Base-by-base conservation (phyloP, 2,113 vertebrate genomes). In the Corythornis cristatus region DNA sequence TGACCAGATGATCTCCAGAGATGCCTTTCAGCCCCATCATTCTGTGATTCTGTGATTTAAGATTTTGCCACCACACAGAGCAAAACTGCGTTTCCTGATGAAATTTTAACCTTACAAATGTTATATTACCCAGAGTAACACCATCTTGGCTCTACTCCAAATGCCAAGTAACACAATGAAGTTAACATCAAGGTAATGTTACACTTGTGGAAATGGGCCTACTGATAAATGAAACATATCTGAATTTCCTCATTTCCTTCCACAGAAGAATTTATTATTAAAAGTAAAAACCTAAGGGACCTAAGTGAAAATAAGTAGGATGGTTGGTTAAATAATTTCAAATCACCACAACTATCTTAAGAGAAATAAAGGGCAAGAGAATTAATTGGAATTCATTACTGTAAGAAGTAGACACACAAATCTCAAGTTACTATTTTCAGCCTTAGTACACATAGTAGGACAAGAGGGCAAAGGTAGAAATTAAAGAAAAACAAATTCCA, bases 391-490 rank as follows among this genome's bases (percentile, higher is more conserved):
- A 89, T 78, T 87, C 73, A 91, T 81, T 93, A 81, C n/a, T 93
- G 54, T 45, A 92, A 95, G 65, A 50, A 93, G 68, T 22, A 86
- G 88, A 35, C 70, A 79, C 93, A 88, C 89, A 88, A 92, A 71
- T 92, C 75, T 90, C 87, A 91, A 91, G 75, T 93, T 95, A 89
- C 93, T 93, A 50, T 94, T 95, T 93, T 89, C 79, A 90, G 85
- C 61, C 42, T 43, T 46, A 88, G 87, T 88, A 92, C 57, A 83
- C 87, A 89, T 53, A 95, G 94, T 71, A 88, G 85, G 76, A 95
- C 93, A 96, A 91, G 93, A 93, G 89, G 93, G 94, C 94, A 93
- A 96, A 96, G 96, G 95, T 95, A 96, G 91, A 93, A 95, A 95
- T 93, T 86, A 95, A 95, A 95, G 85, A 93, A 92, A 95, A 96